Conservation (phyloP, 1,140 invertebrate species). For the Drosophila repleta region DNA sequence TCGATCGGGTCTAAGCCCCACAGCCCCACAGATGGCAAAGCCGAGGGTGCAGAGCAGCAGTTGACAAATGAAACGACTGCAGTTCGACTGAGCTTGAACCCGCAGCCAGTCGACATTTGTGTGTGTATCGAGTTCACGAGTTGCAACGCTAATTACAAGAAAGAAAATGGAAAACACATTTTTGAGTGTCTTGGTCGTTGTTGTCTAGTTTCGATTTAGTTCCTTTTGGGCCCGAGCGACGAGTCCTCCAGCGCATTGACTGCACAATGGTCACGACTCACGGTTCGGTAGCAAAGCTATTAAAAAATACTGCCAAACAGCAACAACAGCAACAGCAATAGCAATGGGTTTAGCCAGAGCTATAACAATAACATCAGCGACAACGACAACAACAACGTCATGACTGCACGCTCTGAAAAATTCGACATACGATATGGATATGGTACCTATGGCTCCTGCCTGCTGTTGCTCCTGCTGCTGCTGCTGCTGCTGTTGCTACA, state of each 20-base stretch:
- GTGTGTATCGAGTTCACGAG: slow-evolving; percentile 70
- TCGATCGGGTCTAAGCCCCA: slow-evolving; percentile 24
- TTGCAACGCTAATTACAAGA: slow-evolving; percentile 78
- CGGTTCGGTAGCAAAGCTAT: slow-evolving; percentile 56
- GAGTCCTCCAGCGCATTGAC: slow-evolving; percentile 21
- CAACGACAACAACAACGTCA: slow-evolving; percentile 63
- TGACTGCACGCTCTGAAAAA: slow-evolving; percentile 79
- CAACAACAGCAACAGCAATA: slow-evolving; percentile 14
- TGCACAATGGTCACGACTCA: slow-evolving; percentile 75
- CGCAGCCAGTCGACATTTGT: slow-evolving; percentile 8
- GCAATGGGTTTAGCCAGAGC: slow-evolving; percentile 13
- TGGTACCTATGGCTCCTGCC: slow-evolving; percentile 25
- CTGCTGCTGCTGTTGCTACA: slow-evolving; percentile 16
- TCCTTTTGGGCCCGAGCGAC: slow-evolving; percentile 6
- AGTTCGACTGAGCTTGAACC: slow-evolving; percentile 29
- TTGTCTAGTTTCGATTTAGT: slow-evolving; percentile 33
- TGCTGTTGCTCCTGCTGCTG: slow-evolving; percentile 13
- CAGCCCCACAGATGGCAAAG: too few species aligned
- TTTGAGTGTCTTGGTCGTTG: slow-evolving; percentile 37
- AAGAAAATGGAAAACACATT: slow-evolving; percentile 59
- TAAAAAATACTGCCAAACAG: slow-evolving; percentile 47
- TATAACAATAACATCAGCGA: slow-evolving; percentile 54
- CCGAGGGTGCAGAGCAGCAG: too few species aligned
- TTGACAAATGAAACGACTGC: slow-evolving; percentile 35
- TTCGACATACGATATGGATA: slow-evolving; percentile 78